Conservation (phyloP, 2,888 invertebrate species). For the Neoscelio sp. region DNA sequence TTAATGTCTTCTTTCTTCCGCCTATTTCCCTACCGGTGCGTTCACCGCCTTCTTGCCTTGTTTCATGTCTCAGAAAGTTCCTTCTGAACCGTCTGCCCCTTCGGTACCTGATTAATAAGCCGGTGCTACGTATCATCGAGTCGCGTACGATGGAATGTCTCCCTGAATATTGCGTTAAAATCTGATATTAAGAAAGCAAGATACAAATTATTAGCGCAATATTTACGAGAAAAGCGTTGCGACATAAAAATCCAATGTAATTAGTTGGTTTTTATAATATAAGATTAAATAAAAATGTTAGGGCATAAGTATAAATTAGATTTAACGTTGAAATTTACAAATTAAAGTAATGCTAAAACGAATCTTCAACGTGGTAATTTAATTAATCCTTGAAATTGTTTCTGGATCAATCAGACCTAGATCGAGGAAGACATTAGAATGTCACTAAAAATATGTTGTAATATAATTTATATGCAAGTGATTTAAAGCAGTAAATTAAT, state of each 20-base stretch:
- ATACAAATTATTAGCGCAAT: constrained; percentile 37
- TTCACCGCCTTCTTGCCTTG: constrained; percentile 73
- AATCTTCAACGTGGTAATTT: too few relatives aligned
- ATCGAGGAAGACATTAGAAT: too few relatives aligned
- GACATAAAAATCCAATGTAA: constrained; percentile 21
- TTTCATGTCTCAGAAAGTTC: constrained; percentile 79
- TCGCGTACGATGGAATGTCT: constrained; percentile 67
- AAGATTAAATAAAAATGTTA: too few relatives aligned
- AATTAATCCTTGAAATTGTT: too few relatives aligned
- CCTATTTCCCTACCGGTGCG: constrained; percentile 67
- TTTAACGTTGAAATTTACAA: too few relatives aligned
- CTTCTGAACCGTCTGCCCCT: constrained; percentile 63
- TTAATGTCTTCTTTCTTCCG: constrained; percentile 80
- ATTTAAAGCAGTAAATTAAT: too few relatives aligned
- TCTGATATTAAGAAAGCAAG: constrained; percentile 18
- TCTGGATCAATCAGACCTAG: background rate
- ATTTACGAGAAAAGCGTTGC: constrained; percentile 33
- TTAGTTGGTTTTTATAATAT: background rate
- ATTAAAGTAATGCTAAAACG: too few relatives aligned
- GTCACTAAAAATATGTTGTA: too few relatives aligned
- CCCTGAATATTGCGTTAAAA: constrained; percentile 51
- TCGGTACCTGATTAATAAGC: constrained; percentile 79
- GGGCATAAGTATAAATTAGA: too few relatives aligned
- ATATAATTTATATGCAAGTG: too few relatives aligned
- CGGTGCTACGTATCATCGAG: constrained; percentile 76